These are phyloP conservation scores for Emydoidea blandingii DNA, from an alignment of 2,797 vertebrate species.

Conservation along the genomic window DNA sequence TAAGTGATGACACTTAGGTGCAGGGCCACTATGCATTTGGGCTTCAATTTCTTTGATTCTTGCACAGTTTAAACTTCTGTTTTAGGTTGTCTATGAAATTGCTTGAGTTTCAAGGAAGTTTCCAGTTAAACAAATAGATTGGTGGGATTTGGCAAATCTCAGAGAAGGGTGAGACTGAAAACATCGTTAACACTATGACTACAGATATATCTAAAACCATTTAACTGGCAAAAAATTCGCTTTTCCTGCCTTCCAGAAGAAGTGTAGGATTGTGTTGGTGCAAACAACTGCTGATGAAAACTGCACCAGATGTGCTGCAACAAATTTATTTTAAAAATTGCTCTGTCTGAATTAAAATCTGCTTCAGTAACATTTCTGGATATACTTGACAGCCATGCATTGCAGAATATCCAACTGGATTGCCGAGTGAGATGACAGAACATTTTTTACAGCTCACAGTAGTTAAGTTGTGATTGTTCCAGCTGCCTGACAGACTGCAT, in stretches of 20 bases:
- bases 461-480: constrained; percentile 69
- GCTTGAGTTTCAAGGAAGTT: constrained; percentile 8
- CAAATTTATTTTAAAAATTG: constrained; percentile 7
- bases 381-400: constrained; percentile 47
- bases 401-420: constrained; percentile 40
- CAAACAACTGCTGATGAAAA: constrained; percentile 2
- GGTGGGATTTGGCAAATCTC: not conserved
- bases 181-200: not conserved
- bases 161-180: not conserved
- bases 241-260: not conserved
- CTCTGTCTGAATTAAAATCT: constrained; percentile 32
- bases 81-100: not conserved
- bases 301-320: not conserved
- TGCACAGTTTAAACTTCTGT: not conserved
- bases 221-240: not conserved
- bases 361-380: constrained; percentile 38
- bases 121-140: not conserved
- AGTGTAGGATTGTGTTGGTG: not conserved
- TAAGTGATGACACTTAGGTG: not conserved
- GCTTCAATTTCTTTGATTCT: constrained; percentile 3
- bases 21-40: not conserved
- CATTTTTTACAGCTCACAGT: constrained; percentile 52
- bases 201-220: not conserved
- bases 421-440: constrained; percentile 32
- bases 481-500: constrained; percentile 58